Conservation (phyloP, 2,113 vertebrate species). For the Chinchilla lanigera region DNA sequence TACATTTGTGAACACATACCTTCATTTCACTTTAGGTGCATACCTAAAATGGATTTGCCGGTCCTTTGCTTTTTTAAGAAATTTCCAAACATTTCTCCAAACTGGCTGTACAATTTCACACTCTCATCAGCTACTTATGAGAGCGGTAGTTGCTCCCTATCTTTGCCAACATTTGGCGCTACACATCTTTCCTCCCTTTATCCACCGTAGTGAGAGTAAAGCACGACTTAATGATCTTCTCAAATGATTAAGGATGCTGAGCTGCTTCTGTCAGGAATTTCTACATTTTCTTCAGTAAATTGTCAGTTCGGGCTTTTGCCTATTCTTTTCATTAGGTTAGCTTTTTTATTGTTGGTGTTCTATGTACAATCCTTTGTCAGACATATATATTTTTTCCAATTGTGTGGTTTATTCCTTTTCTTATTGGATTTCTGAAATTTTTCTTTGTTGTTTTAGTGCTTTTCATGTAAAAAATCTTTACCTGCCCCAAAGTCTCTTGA, state of each 20-base stretch:
- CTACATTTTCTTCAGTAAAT: neutral
- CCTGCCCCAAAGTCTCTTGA: neutral
- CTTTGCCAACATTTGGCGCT: neutral
- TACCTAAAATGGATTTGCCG: neutral
- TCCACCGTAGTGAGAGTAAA: neutral
- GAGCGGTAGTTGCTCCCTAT: neutral
- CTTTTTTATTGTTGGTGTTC: neutral
- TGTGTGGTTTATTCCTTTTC: neutral
- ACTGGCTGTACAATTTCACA: neutral
- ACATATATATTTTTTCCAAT: neutral
- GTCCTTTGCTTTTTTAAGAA: neutral
- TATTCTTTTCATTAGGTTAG: neutral
- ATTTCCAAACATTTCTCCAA: neutral
- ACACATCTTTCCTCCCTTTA: neutral
- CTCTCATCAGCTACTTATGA: neutral
- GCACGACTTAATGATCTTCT: neutral
- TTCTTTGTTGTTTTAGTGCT: neutral
- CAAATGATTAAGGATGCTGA: neutral
- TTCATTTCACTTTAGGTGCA: neutral
- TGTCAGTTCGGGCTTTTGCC: neutral
- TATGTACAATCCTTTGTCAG: neutral
- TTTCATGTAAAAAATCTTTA: neutral
- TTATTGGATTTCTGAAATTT: neutral
- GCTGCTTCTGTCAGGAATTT: neutral
- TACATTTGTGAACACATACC: neutral